Evolutionary conservation across 2,113 vertebrate genomes (phyloP).

Genomic region (Alaudala cheleensis): DNA sequence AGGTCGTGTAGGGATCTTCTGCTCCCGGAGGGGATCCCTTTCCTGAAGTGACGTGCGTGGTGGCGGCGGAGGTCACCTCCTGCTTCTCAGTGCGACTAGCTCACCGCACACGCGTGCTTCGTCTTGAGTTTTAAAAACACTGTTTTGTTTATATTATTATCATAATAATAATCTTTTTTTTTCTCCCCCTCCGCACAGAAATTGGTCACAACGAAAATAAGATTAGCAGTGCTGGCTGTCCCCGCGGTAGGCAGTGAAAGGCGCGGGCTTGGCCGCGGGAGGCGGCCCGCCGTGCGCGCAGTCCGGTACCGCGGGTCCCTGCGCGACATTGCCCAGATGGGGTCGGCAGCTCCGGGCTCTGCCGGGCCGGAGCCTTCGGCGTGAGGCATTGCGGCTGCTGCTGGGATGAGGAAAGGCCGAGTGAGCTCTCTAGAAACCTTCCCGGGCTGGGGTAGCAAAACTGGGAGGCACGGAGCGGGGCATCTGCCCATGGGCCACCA

Average conservation of each 20-base stretch:
- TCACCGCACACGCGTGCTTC: not conserved
- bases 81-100: not conserved
- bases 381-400: not conserved
- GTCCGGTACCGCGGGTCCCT: not conserved
- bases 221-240: not conserved
- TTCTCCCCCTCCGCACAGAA: not conserved
- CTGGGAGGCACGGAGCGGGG: accelerated
- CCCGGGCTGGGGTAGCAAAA: not conserved
- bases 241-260: not conserved
- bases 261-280: not conserved
- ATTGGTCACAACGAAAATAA: not conserved
- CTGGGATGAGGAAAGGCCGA: not conserved
- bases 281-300: not conserved
- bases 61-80: not conserved
- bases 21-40: not conserved
- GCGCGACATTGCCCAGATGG: not conserved
- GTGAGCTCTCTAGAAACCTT: not conserved
- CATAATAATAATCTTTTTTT: not conserved
- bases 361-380: not conserved
- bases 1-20: not conserved
- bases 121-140: not conserved
- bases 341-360: not conserved
- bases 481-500: not conserved
- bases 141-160: not conserved
- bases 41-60: not conserved